Base-by-base conservation (phyloP, 2,797 vertebrate genomes). In the Protonibea diacanthus region DNA sequence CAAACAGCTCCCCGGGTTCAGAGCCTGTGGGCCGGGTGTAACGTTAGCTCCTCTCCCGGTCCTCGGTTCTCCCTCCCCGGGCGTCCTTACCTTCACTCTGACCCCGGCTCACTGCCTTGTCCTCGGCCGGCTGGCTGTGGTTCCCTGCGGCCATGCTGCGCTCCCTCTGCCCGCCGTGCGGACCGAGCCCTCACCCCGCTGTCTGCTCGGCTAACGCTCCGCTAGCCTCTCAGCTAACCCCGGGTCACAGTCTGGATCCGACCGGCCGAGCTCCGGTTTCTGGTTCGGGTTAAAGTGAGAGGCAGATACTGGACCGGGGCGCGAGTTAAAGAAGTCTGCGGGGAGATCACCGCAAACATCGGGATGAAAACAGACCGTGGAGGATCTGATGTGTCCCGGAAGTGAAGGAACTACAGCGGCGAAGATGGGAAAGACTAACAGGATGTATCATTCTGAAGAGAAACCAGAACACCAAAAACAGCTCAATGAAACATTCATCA, bases 81-180 rank as follows among this genome's bases (percentile, higher is more conserved):
- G 1, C 25, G 5, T 12, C 1, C 75, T 81, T 77, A 95, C 94
- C 93, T 57, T 95, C 94, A 40, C 44, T 88, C 74, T 95, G 93
- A 55, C 80, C 62, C 33, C 83, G 91, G 62, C 49, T 81, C 44
- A 60, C 29, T 1, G 76, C 42, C 79, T 49, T 89, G 47, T 93
- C 90, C 68, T 90, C 92, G 29, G 10, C 71, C 60, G 74, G 74
- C 59, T 55, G 86, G 71, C 62, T 83, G 73, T 74, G 74, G 66
- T 17, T 87, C 44, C 63, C 86, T 2, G 11, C 90, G 81, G 91
- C 84, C 94, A 94, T 94, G 76, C 81, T 89, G 84, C 40, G 83
- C 47, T 88, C 75, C 73, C 56, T 56, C 62, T 65, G 71, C 56
- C 71, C 59, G 62, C 73, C 47, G 76, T 20, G 44, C 47, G 78